Conservation (phyloP, 2,797 vertebrate species). For the Erithacus rubecula region DNA sequence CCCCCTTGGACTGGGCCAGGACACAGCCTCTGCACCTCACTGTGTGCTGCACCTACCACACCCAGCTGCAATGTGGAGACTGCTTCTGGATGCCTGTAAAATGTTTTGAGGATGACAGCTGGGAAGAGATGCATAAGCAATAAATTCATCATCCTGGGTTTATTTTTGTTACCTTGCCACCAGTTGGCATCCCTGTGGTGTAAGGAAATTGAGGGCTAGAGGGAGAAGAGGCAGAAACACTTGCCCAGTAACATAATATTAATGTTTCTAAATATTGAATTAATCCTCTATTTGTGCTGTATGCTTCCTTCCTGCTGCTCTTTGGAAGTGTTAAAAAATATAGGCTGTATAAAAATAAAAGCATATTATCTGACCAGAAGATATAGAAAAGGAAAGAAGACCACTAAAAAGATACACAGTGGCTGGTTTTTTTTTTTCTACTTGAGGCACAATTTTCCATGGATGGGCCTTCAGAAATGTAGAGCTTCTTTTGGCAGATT, state of each 20-base stretch:
- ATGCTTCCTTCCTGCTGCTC: neutral
- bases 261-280: neutral
- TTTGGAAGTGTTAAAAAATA: neutral
- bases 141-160: neutral
- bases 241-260: neutral
- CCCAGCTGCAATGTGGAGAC: neutral
- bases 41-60: rapidly evolving
- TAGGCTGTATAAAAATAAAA: neutral
- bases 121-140: neutral
- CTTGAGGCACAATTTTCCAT: neutral
- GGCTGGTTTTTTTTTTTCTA: neutral
- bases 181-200: neutral
- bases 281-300: neutral
- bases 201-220: neutral
- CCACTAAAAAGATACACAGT: neutral
- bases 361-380: neutral
- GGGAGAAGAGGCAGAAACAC: neutral
- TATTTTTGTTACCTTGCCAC: neutral
- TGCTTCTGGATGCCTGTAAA: neutral
- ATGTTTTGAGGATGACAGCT: neutral
- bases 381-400: neutral
- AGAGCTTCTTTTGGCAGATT: neutral
- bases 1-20: neutral
- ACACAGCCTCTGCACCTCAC: rapidly evolving
- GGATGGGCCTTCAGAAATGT: neutral